Base-by-base conservation (phyloP, 1,140 invertebrate species). In the Achroia grisella region DNA sequence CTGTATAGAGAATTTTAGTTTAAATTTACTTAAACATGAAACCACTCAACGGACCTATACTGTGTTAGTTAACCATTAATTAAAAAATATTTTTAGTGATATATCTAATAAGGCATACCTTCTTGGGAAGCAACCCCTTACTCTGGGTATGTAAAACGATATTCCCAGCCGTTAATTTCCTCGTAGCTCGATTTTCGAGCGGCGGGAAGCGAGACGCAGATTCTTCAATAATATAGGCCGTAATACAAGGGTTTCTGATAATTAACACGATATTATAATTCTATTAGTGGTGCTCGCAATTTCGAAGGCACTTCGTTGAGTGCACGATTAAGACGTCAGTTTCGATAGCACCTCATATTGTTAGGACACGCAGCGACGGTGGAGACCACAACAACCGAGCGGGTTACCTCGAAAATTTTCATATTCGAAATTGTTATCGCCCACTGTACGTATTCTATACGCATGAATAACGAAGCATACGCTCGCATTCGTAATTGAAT, bases 401-500 rank as follows among this genome's bases (percentile, higher is more conserved):
- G 2, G 17, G 17, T 23, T 23, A 23, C 17, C 40, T 10, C 27
- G 23, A 37, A 44, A 47, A 52, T 53, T 53, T 30, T 36, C 33
- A 49, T 40, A 30, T 47, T 32, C 15, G 32, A 36, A 44, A 40
- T n/a, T 48, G 41, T 36, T 17, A 47, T 50, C 27, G 44, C 14
- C 31, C 33, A 59, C 40, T 39, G 9, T 10, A 36, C 35, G 23
- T 17, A 39, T 35, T 23, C 23, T 33, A 43, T 36, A 39, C 33
- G 50, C 23, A 58, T 56, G 45, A 56, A 51, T 63, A 51, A 64
- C 48, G 48, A 61, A 64, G 52, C 59, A 62, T 57, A 72, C 71
- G 75, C 68, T 50, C 39, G 53, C 62, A 62, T 37, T 66, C 56
- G 36, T 59, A 56, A 62, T 66, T 52, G 56, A 58, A 63, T 72